A percentile compares a stretch with the other conserved stretches of the same genome.
phyloP scores from a whole-genome alignment of 2,888 invertebrate genomes.

The Poecilus cupreus region DNA sequence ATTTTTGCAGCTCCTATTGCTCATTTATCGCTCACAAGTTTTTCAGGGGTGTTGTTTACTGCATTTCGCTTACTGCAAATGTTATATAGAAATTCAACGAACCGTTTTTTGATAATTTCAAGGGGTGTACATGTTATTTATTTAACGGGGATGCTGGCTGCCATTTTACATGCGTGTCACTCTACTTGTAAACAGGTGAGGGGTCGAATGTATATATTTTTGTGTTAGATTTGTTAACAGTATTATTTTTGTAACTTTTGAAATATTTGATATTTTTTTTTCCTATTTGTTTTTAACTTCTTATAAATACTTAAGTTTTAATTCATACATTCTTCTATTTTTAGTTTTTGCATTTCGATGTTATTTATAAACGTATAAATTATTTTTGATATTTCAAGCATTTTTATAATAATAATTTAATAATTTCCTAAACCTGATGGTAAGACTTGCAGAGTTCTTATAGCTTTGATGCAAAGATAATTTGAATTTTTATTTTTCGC shows the following conservation, averaged over 20 bases:
- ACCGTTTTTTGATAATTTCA: neutral
- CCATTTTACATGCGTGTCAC: neutral
- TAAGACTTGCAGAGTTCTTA: no score
- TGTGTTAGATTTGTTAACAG: neutral
- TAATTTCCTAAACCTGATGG: neutral
- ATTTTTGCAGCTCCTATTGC: neutral
- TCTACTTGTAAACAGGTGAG: neutral
- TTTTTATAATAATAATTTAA: neutral
- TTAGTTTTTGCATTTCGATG: neutral
- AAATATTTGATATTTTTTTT: neutral
- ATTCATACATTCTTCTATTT: no score
- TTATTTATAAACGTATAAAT: no score
- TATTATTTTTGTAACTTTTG: no score
- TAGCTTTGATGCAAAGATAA: neutral
- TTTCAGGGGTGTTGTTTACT: neutral
- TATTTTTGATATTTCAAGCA: neutral
- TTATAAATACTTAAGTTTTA: no score
- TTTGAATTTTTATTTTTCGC: neutral
- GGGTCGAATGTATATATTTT: no score
- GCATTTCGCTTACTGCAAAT: neutral
- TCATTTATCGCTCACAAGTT: neutral
- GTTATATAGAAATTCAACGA: neutral
- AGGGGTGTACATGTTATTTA: neutral
- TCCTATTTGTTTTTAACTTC: neutral
- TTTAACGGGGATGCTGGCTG: neutral